Evolutionary conservation across 2,888 invertebrate species (phyloP).

Genomic region (Caradrina clavipalpis): DNA sequence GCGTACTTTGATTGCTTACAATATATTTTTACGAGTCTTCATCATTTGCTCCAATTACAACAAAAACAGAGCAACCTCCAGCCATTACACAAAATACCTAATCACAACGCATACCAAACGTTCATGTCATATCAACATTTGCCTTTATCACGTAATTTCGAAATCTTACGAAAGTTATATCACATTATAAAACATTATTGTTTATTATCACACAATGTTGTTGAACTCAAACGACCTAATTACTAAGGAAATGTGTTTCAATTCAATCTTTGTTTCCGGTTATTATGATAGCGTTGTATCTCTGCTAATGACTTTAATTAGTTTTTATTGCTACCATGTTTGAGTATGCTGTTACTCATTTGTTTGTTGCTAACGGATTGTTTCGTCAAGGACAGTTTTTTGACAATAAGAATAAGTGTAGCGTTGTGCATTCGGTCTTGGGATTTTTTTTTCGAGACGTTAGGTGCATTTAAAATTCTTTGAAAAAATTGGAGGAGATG

Average conservation of each 20-base stretch:
- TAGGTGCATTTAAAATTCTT: not conserved
- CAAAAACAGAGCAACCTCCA: slow-evolving; percentile 8
- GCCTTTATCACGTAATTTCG: slow-evolving; percentile 31
- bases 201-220: slow-evolving; percentile 57
- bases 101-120: slow-evolving; percentile 18
- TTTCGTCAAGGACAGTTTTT: slow-evolving; percentile 22
- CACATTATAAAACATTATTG: slow-evolving; percentile 36
- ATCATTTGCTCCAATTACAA: slow-evolving; percentile 11
- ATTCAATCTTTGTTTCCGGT: slow-evolving; percentile 57
- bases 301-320: slow-evolving; percentile 48
- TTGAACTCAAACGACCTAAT: slow-evolving; percentile 72
- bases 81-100: slow-evolving; percentile 29
- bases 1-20: not conserved
- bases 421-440: slow-evolving; percentile 20
- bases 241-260: slow-evolving; percentile 67
- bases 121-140: slow-evolving; percentile 31
- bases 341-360: slow-evolving; percentile 5
- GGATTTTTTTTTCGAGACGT: slow-evolving; percentile 7
- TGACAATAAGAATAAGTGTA: not conserved
- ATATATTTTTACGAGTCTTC: not conserved
- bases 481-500: not conserved
- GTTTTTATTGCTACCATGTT: slow-evolving; percentile 23
- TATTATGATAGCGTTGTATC: slow-evolving; percentile 43
- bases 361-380: not conserved
- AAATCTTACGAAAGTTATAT: slow-evolving; percentile 55